phyloP scores from a whole-genome alignment of 2,113 vertebrate genomes.

The Tyto alba region DNA sequence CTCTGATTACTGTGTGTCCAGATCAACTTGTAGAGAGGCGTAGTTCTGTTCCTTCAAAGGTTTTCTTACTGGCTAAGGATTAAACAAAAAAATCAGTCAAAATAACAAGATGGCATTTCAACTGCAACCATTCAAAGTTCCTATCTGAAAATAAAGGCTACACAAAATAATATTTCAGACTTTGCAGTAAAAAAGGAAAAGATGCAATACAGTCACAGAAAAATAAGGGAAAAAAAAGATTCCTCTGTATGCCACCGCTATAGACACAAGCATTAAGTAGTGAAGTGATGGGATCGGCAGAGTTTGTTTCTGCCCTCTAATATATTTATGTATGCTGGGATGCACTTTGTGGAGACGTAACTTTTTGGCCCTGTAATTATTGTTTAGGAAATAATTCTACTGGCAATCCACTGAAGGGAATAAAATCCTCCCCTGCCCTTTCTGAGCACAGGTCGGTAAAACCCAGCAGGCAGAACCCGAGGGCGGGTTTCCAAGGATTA shows the following conservation, averaged over 20 bases:
- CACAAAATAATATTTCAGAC: not conserved
- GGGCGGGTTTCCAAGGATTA: fast-evolving
- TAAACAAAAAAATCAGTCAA: not conserved
- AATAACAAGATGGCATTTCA: not conserved
- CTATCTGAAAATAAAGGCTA: not conserved
- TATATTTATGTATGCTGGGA: fast-evolving
- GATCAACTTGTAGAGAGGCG: not conserved
- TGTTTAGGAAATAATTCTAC: not conserved
- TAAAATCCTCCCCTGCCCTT: not conserved
- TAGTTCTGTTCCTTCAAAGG: not conserved
- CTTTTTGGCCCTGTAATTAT: not conserved
- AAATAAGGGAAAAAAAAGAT: not conserved
- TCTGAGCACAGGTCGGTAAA: not conserved
- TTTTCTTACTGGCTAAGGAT: not conserved
- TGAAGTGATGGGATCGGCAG: not conserved
- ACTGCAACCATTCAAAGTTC: not conserved
- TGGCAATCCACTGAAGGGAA: not conserved
- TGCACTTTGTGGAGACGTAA: not conserved
- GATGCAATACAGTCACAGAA: not conserved
- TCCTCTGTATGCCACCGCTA: not conserved
- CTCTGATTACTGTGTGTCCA: not conserved
- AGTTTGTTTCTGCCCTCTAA: not conserved
- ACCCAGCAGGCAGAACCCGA: not conserved
- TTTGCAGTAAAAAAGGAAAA: not conserved
- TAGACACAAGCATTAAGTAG: not conserved